Base-by-base conservation (phyloP, 2,113 vertebrate genomes). In the Craseonycteris thonglongyai region DNA sequence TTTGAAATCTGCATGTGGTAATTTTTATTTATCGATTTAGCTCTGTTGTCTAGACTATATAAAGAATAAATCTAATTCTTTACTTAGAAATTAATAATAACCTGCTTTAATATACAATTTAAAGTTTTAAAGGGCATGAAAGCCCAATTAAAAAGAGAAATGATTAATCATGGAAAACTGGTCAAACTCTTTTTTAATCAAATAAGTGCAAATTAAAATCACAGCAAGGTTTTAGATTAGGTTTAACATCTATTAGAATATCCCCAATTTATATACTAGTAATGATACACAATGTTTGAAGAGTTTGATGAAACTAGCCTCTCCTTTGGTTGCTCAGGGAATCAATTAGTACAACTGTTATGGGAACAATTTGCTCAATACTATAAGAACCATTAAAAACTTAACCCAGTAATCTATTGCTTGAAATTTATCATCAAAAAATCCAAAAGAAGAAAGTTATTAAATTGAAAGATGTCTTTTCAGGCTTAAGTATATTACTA, bases 361-460 rank as follows among this genome's bases (percentile, higher is more conserved):
- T 91, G 35, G 59, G 72, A 96, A 69, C 16, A 28, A 78, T 90
- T 90, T 88, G 11, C 49, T 6, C 45, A 5, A 68, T 1, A 21
- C 9, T 82, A 11, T 68, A 63, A 87, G 45, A 76, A 76, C 3
- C 19, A 42, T 45, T 54, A 49, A 65, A 88, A 68, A 9, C 42
- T 58, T 89, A 61, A 93, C 84, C 68, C 35, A 35, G 21, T 38
- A 61, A 95, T 54, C 13, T 76, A 28, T 76, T 71, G 24, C 30
- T 90, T 95, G 42, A 95, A 79, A 80, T 59, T 22, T 59, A 47
- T 45, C 35, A 49, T 75, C 51, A 38, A 82, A 91, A 93, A 86
- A 21, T n/a, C 24, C 33, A 65, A 84, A 91, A n/a, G 45, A 86
- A 86, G 18, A 58, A 59, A 95, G 59, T 45, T 21, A 6, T n/a